Percentiles rank a stretch among this genome's conserved stretches.
These are phyloP conservation scores for Polyodon spathula DNA, from an alignment of 2,113 vertebrate species.

Conservation along the genomic window DNA sequence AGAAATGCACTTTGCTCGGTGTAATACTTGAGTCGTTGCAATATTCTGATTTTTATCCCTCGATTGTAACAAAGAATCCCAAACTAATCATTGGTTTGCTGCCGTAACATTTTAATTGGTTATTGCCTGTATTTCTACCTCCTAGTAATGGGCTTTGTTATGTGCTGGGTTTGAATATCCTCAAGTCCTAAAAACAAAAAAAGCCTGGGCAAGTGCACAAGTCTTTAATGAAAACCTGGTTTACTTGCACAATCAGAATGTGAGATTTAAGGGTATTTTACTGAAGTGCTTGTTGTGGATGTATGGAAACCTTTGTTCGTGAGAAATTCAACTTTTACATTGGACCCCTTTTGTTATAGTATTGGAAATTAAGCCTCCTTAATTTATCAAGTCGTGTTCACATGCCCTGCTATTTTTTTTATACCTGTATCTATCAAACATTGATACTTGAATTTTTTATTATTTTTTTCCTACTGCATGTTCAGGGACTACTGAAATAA, in stretches of 20 bases:
- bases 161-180: conserved; percentile 71
- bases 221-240: conserved; percentile 66
- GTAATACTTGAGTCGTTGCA: conserved; percentile 87
- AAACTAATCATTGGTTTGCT: conserved; percentile 77
- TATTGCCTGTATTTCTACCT: conserved; percentile 96
- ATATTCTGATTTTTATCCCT: conserved; percentile 73
- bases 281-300: conserved; percentile 64
- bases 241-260: conserved; percentile 71
- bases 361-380: conserved; percentile 70
- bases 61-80: conserved; percentile 76
- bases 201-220: conserved; percentile 66
- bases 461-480: conserved; percentile 14
- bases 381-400: conserved; percentile 76
- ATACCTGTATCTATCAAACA: conserved; percentile 67
- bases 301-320: conserved; percentile 42
- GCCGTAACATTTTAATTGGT: conserved; percentile 61
- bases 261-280: conserved; percentile 56
- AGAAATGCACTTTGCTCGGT: conserved; percentile 93
- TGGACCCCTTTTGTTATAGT: conserved; percentile 60
- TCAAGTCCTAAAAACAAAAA: conserved; percentile 46
- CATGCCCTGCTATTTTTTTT: conserved; percentile 69
- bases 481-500: conserved; percentile 14
- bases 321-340: conserved; percentile 48
- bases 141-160: conserved; percentile 80
- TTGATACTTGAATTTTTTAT: conserved; percentile 58